Evolutionary conservation across 2,888 invertebrate genomes (phyloP).

Genomic region (Ecliptopera silaceata): DNA sequence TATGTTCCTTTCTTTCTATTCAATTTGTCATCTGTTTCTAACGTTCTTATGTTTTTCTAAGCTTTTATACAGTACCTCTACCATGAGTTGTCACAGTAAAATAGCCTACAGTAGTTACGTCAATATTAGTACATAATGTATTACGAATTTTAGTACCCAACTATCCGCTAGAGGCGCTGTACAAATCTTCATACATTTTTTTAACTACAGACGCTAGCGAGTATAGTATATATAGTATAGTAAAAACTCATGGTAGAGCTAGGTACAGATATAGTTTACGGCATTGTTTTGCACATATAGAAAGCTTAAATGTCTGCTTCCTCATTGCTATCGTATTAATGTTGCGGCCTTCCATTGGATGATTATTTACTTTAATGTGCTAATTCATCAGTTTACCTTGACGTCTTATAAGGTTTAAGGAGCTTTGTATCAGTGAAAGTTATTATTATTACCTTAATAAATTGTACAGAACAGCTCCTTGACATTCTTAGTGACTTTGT

Average conservation of each 20-base stretch:
- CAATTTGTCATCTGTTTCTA: neutral
- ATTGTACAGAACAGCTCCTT: conserved; percentile 18
- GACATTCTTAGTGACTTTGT: conserved; percentile 23
- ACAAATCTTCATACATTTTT: too few relatives aligned
- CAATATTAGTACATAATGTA: too few relatives aligned
- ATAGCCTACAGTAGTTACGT: too few relatives aligned
- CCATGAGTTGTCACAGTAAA: too few relatives aligned
- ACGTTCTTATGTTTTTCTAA: neutral
- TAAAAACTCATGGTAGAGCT: too few relatives aligned
- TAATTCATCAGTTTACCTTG: conserved; percentile 36
- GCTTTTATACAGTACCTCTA: too few relatives aligned
- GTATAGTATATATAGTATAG: too few relatives aligned
- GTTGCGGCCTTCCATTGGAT: conserved; percentile 28
- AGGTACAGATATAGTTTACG: conserved; percentile 39
- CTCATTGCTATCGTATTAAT: conserved; percentile 39
- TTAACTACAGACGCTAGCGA: too few relatives aligned
- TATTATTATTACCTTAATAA: conserved; percentile 29
- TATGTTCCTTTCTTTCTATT: neutral
- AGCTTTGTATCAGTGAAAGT: conserved; percentile 31
- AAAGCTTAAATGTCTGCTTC: conserved; percentile 33
- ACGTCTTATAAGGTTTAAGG: conserved; percentile 26
- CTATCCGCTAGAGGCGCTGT: too few relatives aligned
- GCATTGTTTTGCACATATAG: conserved; percentile 41
- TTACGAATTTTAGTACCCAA: too few relatives aligned
- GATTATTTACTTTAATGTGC: conserved; percentile 35